phyloP scores from a whole-genome alignment of 2,888 invertebrate genomes.

The Drosophila mettleri region DNA sequence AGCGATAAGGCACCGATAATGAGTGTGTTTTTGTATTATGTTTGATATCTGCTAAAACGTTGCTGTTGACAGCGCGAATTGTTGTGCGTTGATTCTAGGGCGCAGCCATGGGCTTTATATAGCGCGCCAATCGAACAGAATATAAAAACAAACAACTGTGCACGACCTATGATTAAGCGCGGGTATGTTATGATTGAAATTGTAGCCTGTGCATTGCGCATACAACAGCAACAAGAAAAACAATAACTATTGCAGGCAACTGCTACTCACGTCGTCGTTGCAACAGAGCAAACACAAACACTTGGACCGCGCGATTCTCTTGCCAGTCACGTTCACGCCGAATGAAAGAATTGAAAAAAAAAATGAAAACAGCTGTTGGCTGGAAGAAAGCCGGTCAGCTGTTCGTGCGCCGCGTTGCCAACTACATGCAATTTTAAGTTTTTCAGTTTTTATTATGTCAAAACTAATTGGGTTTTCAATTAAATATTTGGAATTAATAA shows the following conservation, averaged over 20 bases:
- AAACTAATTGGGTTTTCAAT: background rate
- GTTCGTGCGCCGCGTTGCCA: conserved; percentile 60
- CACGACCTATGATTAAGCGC: conserved; percentile 62
- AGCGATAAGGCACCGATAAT: conserved; percentile 44
- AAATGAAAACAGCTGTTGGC: conserved; percentile 53
- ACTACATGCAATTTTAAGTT: conserved; percentile 14
- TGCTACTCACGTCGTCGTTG: conserved; percentile 59
- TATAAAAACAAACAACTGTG: conserved; percentile 37
- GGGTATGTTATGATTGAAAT: conserved; percentile 58
- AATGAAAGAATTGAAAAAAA: conserved; percentile 45
- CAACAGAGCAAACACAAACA: conserved; percentile 23
- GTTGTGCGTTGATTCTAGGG: conserved; percentile 33
- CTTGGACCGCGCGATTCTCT: conserved; percentile 43
- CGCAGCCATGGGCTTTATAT: conserved; percentile 38
- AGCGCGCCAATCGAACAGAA: conserved; percentile 14
- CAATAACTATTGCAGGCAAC: conserved; percentile 41
- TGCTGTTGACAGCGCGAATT: conserved; percentile 20
- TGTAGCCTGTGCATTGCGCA: conserved; percentile 22
- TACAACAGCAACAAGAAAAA: conserved; percentile 18
- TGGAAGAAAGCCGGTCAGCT: conserved; percentile 64
- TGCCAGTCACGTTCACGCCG: conserved; percentile 66
- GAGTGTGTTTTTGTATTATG: conserved; percentile 8
- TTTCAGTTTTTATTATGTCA: background rate
- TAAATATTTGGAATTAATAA: background rate
- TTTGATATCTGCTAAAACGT: conserved; percentile 8